Percentiles rank a stretch among this genome's conserved stretches.
Evolutionary conservation across 2,888 invertebrate genomes (phyloP).

Genomic region (Pogonocherus hispidulus): DNA sequence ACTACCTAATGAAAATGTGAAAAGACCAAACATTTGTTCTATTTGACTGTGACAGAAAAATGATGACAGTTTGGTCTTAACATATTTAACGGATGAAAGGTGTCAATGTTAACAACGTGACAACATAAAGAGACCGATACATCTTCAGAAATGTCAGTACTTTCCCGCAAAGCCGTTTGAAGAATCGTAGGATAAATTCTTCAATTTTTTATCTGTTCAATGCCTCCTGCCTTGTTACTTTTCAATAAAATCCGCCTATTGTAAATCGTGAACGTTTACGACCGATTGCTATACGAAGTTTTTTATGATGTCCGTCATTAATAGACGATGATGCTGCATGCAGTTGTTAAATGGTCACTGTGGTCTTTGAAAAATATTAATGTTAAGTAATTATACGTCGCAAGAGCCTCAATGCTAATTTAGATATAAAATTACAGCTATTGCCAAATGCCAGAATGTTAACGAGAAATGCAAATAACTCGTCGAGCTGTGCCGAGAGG

Average conservation of each 20-base stretch:
- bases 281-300: not conserved
- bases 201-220: not conserved
- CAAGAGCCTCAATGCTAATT: conserved; percentile 13
- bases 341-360: not conserved
- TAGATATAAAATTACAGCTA: conserved; percentile 21
- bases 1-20: too few relatives aligned
- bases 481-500: not conserved
- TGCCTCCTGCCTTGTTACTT: not conserved
- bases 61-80: not conserved
- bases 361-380: not conserved
- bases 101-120: not conserved
- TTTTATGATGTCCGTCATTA: not conserved
- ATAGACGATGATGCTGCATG: not conserved
- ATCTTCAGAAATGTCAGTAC: not conserved
- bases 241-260: not conserved
- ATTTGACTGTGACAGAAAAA: not conserved
- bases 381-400: not conserved
- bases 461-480: conserved; percentile 29
- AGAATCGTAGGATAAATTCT: not conserved
- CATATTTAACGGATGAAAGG: not conserved
- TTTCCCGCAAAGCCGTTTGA: not conserved
- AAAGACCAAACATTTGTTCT: too few relatives aligned
- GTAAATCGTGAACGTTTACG: not conserved
- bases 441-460: conserved; percentile 27
- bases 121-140: not conserved